Evolutionary conservation across 2,888 invertebrate species (phyloP), one percentile per base, ranked within the genome.

Genomic region (Epirrita christyi): DNA sequence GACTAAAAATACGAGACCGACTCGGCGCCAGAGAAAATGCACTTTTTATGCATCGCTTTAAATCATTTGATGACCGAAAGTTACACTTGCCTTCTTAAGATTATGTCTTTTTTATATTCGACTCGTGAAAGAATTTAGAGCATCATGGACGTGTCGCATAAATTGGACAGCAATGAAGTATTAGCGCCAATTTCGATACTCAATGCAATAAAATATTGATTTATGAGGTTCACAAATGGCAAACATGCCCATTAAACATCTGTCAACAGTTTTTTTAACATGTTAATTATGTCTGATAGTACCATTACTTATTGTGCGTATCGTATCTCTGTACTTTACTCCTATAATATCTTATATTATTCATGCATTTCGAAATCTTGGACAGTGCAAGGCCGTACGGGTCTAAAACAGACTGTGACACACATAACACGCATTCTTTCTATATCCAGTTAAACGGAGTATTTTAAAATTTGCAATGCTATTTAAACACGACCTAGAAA

Each of bases 1-100:
- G 37, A 72, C 85, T 88, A 88, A 86, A 88, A 88, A 88, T 88
- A 88, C 70, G 74, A 72, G 77, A 74, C 74, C 78, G 72, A 57
- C 65, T 66, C 63, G 71, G 71, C 71, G 70, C 70, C 69, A 64
- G 48, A 55, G 57, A 70, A 70, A 78, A 76, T 85, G 85, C 84
- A 84, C 76, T 89, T 89, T 89, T 89, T 89, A 84, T 83, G 81
- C 84, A 83, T 69, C 79, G 70, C 75, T 81, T 80, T 79, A 77
- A 83, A 81, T 77, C 76, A 75, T 70, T 69, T 65, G 71, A 61
- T 66, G 68, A 61, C 59, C 66, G 55, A 40, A 48, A 41, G 34
- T 15, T 46, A 46, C 21, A 47, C 52, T 34, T 38, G 44, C 21
- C n/a, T 37, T 49, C 53, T 41, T 3, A 9, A 13, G 34, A 46